Conservation (phyloP, 2,888 invertebrate genomes). For the Cerastoderma edule region DNA sequence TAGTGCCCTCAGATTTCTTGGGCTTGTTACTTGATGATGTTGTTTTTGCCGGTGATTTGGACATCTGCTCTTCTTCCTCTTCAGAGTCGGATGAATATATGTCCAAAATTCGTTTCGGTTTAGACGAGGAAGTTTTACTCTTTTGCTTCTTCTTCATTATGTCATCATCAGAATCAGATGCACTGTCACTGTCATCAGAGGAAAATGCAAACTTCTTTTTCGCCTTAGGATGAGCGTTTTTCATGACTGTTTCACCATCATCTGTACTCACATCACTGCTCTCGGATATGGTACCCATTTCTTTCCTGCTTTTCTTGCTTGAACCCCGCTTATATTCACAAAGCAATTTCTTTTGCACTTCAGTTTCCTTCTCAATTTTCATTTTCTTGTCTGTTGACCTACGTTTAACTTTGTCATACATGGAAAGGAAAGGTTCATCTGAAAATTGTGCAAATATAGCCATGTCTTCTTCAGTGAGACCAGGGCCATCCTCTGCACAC, state of each 20-base stretch:
- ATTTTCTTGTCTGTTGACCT: conserved; percentile 75
- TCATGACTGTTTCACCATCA: conserved; percentile 48
- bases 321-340: conserved; percentile 64
- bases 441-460: conserved; percentile 64
- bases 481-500: conserved; percentile 39
- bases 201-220: conserved; percentile 59
- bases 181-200: conserved; percentile 53
- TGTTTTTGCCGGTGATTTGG: conserved; percentile 53
- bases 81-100: conserved; percentile 68
- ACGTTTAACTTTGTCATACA: conserved; percentile 93
- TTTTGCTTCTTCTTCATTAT: conserved; percentile 42
- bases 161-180: conserved; percentile 41
- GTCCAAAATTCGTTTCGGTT: conserved; percentile 61
- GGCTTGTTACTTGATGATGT: conserved; percentile 28
- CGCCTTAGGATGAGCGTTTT: conserved; percentile 35
- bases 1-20: conserved; percentile 51
- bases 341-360: conserved; percentile 66
- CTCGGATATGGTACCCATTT: conserved; percentile 69
- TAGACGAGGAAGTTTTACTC: conserved; percentile 49
- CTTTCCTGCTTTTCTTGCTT: conserved; percentile 71
- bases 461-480: conserved; percentile 65
- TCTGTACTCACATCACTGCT: conserved; percentile 70
- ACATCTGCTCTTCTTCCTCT: conserved; percentile 48
- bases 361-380: conserved; percentile 82
- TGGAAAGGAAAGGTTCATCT: conserved; percentile 96